Evolutionary conservation across 2,888 invertebrate genomes (phyloP), one percentile per base, ranked within the genome.

Genomic region (Monopis laevigella): DNA sequence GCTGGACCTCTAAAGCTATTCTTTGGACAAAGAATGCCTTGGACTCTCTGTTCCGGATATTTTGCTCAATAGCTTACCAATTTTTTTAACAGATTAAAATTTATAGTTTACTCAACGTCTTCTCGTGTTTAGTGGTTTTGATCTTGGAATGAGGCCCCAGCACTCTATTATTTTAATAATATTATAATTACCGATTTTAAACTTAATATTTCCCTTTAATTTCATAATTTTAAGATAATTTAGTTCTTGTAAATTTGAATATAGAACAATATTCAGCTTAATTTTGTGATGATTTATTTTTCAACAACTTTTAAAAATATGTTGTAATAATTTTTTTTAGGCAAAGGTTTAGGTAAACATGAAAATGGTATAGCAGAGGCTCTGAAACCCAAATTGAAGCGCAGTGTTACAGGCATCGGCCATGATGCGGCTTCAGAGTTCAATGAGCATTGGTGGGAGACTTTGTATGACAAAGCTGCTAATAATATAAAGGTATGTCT

Each of bases 381-480:
- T 0, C 55, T 96, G 1, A 92, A 89, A 62, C 89, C 93, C 0
- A 89, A 86, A 57, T 58, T 92, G 6, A 96, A 95, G 62, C 88
- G 90, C 45, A 92, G 95, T 55, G 88, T 82, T 8, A 65, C 85
- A 0, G 93, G 93, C 0, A 61, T 96, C 14, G 96, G 95, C 0
- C 89, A 90, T 51, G 87, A 91, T 59, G 74, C 83, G 2, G 87
- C 87, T 0, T 84, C 88, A 5, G 88, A 90, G 53, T 92, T 89
- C 55, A 89, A 88, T 1, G 87, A 89, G 49, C 89, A 92, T 51
- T 95, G 94, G 94, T 93, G 93, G 93, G 88, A 89, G 47, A 83
- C 86, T 7, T 75, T 89, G 6, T 94, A 88, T 55, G 87, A 93
- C 55, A 87, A 87, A 53, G 90, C 92, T 2, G 84, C 88, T 2